Conservation (phyloP, 1,140 invertebrate species). For the Macrobrachium rosenbergii region DNA sequence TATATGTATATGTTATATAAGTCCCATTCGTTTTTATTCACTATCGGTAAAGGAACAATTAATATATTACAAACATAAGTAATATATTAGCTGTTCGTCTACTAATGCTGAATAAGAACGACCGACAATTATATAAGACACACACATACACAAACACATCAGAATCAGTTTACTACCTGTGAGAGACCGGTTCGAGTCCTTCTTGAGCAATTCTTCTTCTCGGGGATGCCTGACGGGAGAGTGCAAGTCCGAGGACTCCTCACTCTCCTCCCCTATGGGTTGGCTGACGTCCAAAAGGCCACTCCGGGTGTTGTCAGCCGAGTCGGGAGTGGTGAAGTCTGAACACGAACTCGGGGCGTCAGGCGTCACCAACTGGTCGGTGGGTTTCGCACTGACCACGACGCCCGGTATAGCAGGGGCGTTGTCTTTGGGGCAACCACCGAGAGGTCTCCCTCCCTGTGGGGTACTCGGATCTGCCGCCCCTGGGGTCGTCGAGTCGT, state of each 20-base stretch:
- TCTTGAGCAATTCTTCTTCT: constrained; percentile 1
- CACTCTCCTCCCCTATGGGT: constrained; percentile 48
- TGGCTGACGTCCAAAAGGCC: constrained; percentile 45
- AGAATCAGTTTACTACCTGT: background rate
- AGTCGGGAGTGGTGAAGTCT: constrained; percentile 45
- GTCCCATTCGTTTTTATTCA: no score
- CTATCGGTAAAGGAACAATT: no score
- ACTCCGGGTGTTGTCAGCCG: constrained; percentile 38
- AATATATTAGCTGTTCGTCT: no score
- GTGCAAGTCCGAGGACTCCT: constrained; percentile 29
- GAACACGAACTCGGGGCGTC: constrained; percentile 30
- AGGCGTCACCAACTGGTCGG: constrained; percentile 21
- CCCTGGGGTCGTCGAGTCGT: background rate
- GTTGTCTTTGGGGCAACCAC: no score
- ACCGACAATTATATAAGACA: no score
- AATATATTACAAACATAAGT: no score
- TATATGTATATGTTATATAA: no score
- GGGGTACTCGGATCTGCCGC: background rate
- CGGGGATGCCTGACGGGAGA: constrained; percentile 37
- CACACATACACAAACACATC: no score
- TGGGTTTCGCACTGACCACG: background rate
- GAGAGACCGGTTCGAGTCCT: no score
- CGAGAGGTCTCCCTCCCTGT: background rate
- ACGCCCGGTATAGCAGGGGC: no score
- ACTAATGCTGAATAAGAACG: no score